phyloP scores from a whole-genome alignment of 2,113 vertebrate genomes.

The Platycercus adscitus region DNA sequence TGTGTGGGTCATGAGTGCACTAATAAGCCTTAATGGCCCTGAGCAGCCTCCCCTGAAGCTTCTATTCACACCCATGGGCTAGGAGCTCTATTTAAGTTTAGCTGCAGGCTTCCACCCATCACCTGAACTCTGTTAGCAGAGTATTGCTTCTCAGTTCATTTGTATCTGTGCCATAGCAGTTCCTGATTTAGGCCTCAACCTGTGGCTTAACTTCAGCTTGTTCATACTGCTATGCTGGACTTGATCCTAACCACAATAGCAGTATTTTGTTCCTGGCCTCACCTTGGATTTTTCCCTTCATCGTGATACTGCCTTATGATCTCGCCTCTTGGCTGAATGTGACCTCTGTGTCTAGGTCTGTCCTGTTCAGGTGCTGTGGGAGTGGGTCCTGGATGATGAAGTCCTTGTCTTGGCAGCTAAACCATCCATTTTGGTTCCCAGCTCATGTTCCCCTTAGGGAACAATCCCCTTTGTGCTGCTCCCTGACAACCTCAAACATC shows the following conservation, averaged over 20 bases:
- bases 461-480: not conserved
- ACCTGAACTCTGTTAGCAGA: not conserved
- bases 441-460: not conserved
- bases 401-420: not conserved
- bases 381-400: not conserved
- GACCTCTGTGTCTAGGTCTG: not conserved
- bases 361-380: not conserved
- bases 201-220: not conserved
- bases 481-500: not conserved
- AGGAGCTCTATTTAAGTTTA: not conserved
- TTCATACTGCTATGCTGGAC: not conserved
- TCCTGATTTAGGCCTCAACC: not conserved
- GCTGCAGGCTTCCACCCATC: fast-evolving
- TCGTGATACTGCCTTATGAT: too few species aligned
- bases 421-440: not conserved
- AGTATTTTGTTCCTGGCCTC: not conserved
- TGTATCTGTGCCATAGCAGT: not conserved
- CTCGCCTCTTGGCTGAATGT: not conserved
- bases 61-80: not conserved
- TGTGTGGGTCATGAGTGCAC: not conserved
- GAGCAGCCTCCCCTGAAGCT: not conserved
- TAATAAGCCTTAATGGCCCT: not conserved
- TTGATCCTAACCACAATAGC: not conserved
- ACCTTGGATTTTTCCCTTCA: not conserved
- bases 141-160: not conserved